phyloP scores from a whole-genome alignment of 2,113 vertebrate species.

The Podarcis muralis region DNA sequence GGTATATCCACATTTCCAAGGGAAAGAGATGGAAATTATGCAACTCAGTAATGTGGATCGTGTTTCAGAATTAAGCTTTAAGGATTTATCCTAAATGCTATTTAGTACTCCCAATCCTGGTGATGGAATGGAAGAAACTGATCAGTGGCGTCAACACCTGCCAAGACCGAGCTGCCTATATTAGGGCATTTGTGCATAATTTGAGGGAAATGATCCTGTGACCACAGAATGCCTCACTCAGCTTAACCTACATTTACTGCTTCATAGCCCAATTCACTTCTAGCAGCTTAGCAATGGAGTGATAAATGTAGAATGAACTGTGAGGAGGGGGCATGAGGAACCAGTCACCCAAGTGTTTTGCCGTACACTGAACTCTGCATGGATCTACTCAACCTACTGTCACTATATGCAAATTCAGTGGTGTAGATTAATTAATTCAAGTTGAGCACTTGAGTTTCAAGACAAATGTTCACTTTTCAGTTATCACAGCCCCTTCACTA shows the following conservation, averaged over 20 bases:
- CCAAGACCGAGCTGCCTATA: background rate
- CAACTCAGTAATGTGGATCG: background rate
- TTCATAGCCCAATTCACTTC: background rate
- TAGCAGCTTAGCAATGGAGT: background rate
- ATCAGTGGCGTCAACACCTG: background rate
- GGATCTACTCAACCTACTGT: background rate
- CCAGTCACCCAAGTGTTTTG: background rate
- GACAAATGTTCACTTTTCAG: background rate
- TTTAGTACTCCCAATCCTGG: background rate
- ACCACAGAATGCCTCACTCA: background rate
- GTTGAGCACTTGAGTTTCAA: background rate
- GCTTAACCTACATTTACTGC: background rate
- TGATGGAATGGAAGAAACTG: slow-evolving; percentile 11
- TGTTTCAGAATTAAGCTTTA: slow-evolving; percentile 5
- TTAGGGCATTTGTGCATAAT: background rate
- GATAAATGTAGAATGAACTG: background rate
- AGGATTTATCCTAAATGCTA: background rate
- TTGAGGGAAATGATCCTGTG: background rate
- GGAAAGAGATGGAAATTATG: slow-evolving; percentile 5
- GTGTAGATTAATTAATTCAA: background rate
- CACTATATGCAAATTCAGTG: background rate
- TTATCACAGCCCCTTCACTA: background rate
- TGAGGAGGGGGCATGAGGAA: background rate
- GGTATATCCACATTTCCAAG: background rate
- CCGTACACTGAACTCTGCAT: background rate